Evolutionary conservation across 2,113 vertebrate species (phyloP).

Genomic region (Cygnus buccinator): DNA sequence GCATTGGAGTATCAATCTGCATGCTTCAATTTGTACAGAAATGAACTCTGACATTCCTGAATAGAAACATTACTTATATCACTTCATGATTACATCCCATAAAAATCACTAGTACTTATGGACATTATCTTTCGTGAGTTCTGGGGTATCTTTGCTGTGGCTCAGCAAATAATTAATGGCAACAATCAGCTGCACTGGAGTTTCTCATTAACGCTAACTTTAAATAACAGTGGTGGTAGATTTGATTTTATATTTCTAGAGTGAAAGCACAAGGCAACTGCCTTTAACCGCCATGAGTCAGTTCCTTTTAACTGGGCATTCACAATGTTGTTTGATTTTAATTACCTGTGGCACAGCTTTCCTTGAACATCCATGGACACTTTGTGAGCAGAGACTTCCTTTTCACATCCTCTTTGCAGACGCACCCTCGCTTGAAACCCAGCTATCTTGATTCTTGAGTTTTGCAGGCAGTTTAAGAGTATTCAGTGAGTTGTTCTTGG

Average conservation of each 20-base stretch:
- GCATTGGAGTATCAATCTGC: background rate
- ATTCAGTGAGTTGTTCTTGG: background rate
- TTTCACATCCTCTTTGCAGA: background rate
- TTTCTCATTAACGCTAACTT: background rate
- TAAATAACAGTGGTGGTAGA: background rate
- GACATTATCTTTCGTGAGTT: background rate
- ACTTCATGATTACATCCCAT: background rate
- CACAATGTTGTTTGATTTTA: background rate
- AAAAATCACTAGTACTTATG: background rate
- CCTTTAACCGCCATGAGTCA: background rate
- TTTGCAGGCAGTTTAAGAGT: background rate
- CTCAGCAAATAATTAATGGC: background rate
- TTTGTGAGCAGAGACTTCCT: background rate
- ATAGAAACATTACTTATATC: background rate
- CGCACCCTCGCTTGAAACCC: background rate
- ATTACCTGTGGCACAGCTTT: background rate
- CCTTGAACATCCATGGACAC: background rate
- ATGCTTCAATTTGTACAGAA: background rate
- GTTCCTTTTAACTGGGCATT: background rate
- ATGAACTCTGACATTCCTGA: background rate
- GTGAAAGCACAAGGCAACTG: background rate
- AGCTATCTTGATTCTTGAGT: background rate
- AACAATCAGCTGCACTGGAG: background rate
- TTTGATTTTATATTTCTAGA: background rate
- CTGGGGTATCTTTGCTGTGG: background rate